phyloP scores from a whole-genome alignment of 1,140 invertebrate genomes.

The Lepidurus packardi region DNA sequence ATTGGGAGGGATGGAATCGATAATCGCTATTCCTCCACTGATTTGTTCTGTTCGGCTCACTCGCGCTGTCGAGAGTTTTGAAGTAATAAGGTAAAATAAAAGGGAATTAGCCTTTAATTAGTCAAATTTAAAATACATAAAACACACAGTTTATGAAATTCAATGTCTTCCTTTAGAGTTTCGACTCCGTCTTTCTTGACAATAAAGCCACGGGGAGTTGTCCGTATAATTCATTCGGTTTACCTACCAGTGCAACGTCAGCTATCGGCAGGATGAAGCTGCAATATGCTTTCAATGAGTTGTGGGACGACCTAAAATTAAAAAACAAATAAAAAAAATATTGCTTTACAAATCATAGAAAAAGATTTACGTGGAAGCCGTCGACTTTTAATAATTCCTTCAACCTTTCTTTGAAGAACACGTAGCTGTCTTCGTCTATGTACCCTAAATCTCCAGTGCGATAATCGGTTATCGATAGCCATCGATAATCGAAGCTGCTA shows the following conservation, averaged over 20 bases:
- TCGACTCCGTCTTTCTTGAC: slow-evolving; percentile 52
- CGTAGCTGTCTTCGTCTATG: slow-evolving; percentile 50
- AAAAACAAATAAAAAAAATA: background rate
- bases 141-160: slow-evolving; percentile 37
- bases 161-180: slow-evolving; percentile 37
- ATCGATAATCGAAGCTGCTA: slow-evolving; percentile 39
- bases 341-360: background rate
- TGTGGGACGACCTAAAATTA: slow-evolving; percentile 47
- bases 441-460: slow-evolving; percentile 61
- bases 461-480: too few relatives aligned
- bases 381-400: slow-evolving; percentile 59
- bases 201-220: slow-evolving; percentile 69
- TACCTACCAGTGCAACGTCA: slow-evolving; percentile 65
- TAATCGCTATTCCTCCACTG: background rate
- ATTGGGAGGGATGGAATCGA: background rate
- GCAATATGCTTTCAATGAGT: slow-evolving; percentile 49
- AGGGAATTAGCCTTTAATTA: too few relatives aligned
- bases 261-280: slow-evolving; percentile 45
- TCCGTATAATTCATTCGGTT: slow-evolving; percentile 62
- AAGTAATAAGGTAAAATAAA: too few relatives aligned
- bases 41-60: slow-evolving; percentile 12
- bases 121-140: background rate
- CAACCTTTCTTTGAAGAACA: slow-evolving; percentile 55
- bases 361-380: slow-evolving; percentile 46
- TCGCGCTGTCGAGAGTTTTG: slow-evolving; percentile 31